These are phyloP conservation scores for Heteromormyrus szaboi DNA, from an alignment of 2,797 vertebrate species.

Conservation along the genomic window DNA sequence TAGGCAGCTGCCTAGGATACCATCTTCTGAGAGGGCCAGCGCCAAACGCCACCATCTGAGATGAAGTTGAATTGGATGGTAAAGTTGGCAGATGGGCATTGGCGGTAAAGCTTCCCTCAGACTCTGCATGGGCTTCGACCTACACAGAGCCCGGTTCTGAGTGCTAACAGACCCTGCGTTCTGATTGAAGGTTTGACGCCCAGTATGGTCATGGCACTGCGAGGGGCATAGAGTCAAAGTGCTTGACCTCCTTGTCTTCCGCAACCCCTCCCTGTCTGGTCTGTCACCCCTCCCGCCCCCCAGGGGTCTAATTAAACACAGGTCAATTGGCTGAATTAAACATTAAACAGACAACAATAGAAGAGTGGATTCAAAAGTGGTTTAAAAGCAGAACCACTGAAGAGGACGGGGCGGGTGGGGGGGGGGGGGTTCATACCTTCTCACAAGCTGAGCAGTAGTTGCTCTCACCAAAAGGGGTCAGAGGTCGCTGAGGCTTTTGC, in stretches of 20 bases:
- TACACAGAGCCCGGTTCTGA: not conserved
- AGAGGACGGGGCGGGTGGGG: not conserved
- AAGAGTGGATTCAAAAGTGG: conserved; percentile 20
- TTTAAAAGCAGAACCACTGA: conserved; percentile 30
- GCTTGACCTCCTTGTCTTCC: conserved; percentile 14
- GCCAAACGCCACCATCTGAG: not conserved
- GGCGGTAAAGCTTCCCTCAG: not conserved
- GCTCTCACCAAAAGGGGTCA: not conserved
- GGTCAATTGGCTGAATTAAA: conserved; percentile 42
- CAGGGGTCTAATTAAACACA: conserved; percentile 49
- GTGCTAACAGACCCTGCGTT: not conserved
- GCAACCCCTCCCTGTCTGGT: not conserved
- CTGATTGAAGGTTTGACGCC: not conserved
- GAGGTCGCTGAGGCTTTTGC: not conserved
- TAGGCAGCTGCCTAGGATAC: not conserved
- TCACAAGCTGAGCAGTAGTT: not conserved
- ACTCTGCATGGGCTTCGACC: not conserved
- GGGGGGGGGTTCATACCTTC: not conserved
- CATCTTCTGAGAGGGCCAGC: not conserved
- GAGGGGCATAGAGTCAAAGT: not conserved
- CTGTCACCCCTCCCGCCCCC: conserved; percentile 25
- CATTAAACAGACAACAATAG: conserved; percentile 23
- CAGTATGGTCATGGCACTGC: not conserved
- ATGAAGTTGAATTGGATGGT: not conserved
- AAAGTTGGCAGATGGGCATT: not conserved